These are phyloP conservation scores for Azorinus chamasolen DNA, from an alignment of 2,888 invertebrate species.

Conservation along the genomic window DNA sequence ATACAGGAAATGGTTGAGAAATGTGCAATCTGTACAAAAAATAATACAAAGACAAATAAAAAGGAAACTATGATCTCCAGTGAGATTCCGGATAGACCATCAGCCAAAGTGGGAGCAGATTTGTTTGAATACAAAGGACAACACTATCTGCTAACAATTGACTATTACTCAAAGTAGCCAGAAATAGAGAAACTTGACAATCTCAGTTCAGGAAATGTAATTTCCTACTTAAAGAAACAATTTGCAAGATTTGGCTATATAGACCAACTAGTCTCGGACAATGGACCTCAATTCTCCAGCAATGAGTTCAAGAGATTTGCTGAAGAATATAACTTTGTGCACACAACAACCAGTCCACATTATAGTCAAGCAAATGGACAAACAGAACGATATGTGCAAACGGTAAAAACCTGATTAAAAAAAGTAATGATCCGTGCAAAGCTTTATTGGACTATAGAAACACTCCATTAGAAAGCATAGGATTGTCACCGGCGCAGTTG, in stretches of 20 bases:
- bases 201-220: constrained; percentile 20
- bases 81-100: constrained; percentile 55
- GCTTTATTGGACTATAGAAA: constrained; percentile 17
- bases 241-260: constrained; percentile 27
- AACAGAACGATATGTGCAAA: constrained; percentile 49
- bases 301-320: constrained; percentile 30
- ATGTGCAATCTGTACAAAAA: constrained; percentile 33
- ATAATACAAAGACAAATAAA: constrained; percentile 16
- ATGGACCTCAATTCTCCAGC: constrained; percentile 36
- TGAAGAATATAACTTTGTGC: constrained; percentile 21
- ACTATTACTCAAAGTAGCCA: constrained; percentile 50
- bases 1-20: constrained; percentile 26
- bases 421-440: constrained; percentile 3
- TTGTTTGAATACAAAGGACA: constrained; percentile 46
- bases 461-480: constrained; percentile 7
- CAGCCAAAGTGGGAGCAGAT: constrained; percentile 49
- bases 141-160: constrained; percentile 48
- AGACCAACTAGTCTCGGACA: constrained; percentile 38
- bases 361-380: constrained; percentile 31
- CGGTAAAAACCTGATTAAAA: constrained; percentile 21
- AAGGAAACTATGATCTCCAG: constrained; percentile 44
- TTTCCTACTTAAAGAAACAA: constrained; percentile 41
- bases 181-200: constrained; percentile 49
- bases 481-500: constrained; percentile 7
- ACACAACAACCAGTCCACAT: constrained; percentile 31